A percentile compares a stretch with the other conserved stretches of the same genome.
Evolutionary conservation across 53 echinoderm and acorn worm genomes (phyloP).

Genomic region (Stichopus horrens): DNA sequence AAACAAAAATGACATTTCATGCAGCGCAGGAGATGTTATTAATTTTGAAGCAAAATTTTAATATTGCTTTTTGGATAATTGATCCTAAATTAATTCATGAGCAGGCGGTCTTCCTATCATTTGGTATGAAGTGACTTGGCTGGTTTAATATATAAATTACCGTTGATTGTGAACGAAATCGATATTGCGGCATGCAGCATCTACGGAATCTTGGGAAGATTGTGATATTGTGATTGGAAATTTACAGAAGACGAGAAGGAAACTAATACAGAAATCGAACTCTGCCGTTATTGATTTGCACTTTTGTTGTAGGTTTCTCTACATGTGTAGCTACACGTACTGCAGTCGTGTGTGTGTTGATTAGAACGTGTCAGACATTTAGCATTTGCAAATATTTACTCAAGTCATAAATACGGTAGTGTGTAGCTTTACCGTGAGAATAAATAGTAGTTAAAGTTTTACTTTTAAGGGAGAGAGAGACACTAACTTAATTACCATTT

Average conservation of each 20-base stretch:
- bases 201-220: not conserved
- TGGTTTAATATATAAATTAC: not conserved
- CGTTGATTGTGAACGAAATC: not conserved
- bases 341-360: too few relatives aligned
- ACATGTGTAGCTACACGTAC: not conserved
- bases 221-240: not conserved
- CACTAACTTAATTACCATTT: too few relatives aligned
- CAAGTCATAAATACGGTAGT: too few relatives aligned
- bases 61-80: conserved; percentile 1
- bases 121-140: not conserved
- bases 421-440: too few relatives aligned
- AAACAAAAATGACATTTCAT: conserved; percentile 20
- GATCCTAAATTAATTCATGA: conserved; percentile 22
- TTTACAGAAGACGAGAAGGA: not conserved
- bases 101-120: conserved; percentile 4
- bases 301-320: not conserved
- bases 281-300: not conserved
- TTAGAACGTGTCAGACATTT: too few relatives aligned
- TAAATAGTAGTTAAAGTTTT: too few relatives aligned
- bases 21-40: not conserved
- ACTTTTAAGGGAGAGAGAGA: too few relatives aligned
- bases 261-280: conserved; percentile 1
- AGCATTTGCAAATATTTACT: too few relatives aligned
- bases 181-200: not conserved
- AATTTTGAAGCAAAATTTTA: not conserved